Percentiles rank a stretch among this genome's conserved stretches.
These are phyloP conservation scores for Platysteira castanea DNA, from an alignment of 2,113 vertebrate genomes.

Conservation along the genomic window DNA sequence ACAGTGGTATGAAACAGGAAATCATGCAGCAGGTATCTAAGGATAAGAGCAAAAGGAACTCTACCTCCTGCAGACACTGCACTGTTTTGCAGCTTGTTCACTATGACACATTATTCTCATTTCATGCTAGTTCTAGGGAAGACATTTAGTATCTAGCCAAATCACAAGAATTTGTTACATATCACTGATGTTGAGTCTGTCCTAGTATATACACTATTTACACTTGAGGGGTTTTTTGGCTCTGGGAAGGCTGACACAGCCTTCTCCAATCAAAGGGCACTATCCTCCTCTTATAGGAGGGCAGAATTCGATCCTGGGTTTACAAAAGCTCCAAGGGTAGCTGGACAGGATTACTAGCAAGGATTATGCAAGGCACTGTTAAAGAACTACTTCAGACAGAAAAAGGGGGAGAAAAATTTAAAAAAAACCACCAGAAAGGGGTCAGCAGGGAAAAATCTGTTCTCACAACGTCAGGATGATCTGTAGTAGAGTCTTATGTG, in stretches of 20 bases:
- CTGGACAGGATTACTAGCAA: background rate
- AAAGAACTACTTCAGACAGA: background rate
- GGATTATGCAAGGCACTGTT: background rate
- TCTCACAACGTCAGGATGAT: background rate
- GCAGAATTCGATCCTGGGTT: background rate
- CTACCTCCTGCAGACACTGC: background rate
- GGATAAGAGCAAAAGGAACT: background rate
- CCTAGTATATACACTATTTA: background rate
- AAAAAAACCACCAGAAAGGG: accelerated
- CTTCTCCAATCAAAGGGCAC: background rate
- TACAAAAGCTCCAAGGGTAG: background rate
- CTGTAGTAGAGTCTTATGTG: background rate
- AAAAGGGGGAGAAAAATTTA: accelerated
- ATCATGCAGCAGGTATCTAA: background rate
- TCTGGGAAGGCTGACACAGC: background rate
- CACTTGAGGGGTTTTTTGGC: background rate
- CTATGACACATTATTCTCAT: background rate
- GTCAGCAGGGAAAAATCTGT: background rate
- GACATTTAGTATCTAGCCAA: background rate
- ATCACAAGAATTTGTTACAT: background rate
- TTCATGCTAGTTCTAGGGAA: background rate
- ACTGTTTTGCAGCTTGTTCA: background rate
- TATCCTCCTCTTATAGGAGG: background rate
- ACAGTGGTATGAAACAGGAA: background rate
- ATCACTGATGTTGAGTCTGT: background rate